A percentile compares a stretch with the other conserved stretches of the same genome.
These are phyloP conservation scores for Ferdinandea cuprea DNA, from an alignment of 2,888 invertebrate species.

Conservation along the genomic window DNA sequence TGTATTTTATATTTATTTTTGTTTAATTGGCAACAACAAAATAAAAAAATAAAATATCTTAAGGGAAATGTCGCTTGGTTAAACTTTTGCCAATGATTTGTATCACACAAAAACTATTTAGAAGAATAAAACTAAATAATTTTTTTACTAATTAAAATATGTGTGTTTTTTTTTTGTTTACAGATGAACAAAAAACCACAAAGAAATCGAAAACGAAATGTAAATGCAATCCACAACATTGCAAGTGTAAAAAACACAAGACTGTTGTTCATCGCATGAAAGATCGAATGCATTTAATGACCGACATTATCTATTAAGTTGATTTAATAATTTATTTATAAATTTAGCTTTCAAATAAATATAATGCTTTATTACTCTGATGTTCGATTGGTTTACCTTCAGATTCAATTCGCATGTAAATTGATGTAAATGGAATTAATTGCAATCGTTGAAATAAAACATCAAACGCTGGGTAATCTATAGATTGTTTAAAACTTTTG, in stretches of 20 bases:
- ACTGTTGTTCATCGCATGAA: slow-evolving; percentile 56
- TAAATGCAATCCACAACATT: slow-evolving; percentile 78
- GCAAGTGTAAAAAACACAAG: slow-evolving; percentile 77
- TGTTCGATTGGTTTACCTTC: not conserved
- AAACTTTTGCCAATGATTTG: no score
- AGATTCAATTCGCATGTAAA: slow-evolving; percentile 11
- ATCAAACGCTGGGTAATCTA: not conserved
- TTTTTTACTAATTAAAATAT: not conserved
- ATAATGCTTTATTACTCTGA: not conserved
- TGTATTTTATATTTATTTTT: no score
- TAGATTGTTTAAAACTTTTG: not conserved
- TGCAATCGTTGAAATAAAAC: not conserved
- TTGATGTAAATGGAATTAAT: not conserved
- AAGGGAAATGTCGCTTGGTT: no score
- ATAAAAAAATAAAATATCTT: no score
- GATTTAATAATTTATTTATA: slow-evolving; percentile 14
- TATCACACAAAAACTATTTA: no score
- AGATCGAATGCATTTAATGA: slow-evolving; percentile 56
- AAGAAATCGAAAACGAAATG: slow-evolving; percentile 75
- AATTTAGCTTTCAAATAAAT: slow-evolving; percentile 39
- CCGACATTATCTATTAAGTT: slow-evolving; percentile 57
- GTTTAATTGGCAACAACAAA: no score
- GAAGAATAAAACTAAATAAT: not conserved
- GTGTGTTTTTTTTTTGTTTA: slow-evolving; percentile 9
- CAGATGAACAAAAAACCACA: slow-evolving; percentile 51